phyloP scores from a whole-genome alignment of 2,113 vertebrate genomes.

The Entomyzon cyanotis region DNA sequence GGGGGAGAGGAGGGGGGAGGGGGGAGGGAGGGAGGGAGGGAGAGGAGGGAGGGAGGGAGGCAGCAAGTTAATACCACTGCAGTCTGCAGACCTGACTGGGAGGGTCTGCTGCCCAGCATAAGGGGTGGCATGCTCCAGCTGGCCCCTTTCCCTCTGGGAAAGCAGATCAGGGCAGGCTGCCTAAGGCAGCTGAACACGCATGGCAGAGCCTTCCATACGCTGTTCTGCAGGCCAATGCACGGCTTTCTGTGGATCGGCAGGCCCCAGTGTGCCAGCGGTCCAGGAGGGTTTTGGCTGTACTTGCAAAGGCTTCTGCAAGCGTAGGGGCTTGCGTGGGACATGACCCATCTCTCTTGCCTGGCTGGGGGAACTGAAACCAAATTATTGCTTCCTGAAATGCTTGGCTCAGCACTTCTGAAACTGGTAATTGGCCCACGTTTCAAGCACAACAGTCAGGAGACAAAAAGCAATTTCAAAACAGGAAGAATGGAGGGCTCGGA shows the following conservation, averaged over 20 bases:
- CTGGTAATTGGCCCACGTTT: fast-evolving
- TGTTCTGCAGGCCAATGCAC: not conserved
- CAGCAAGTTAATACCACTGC: fast-evolving
- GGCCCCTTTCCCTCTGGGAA: not conserved
- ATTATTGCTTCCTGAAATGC: not conserved
- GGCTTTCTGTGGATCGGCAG: fast-evolving
- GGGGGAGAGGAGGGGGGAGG: not conserved
- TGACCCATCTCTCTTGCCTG: not conserved
- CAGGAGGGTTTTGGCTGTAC: fast-evolving
- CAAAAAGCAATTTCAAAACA: not conserved
- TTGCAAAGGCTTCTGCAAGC: not conserved
- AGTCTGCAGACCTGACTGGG: not conserved
- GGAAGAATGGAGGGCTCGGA: not conserved
- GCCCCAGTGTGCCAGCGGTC: fast-evolving
- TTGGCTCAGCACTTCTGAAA: not conserved
- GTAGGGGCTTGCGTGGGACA: fast-evolving
- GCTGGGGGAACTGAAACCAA: not conserved
- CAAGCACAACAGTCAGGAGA: fast-evolving
- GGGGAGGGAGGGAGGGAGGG: too few species aligned
- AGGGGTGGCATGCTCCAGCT: not conserved
- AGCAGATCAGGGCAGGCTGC: not conserved
- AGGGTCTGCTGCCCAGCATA: not conserved
- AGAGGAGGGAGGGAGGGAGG: not conserved
- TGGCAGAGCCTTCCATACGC: not conserved
- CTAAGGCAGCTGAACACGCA: not conserved